Conservation (phyloP, 2,797 vertebrate genomes). For the Momotus momota region DNA sequence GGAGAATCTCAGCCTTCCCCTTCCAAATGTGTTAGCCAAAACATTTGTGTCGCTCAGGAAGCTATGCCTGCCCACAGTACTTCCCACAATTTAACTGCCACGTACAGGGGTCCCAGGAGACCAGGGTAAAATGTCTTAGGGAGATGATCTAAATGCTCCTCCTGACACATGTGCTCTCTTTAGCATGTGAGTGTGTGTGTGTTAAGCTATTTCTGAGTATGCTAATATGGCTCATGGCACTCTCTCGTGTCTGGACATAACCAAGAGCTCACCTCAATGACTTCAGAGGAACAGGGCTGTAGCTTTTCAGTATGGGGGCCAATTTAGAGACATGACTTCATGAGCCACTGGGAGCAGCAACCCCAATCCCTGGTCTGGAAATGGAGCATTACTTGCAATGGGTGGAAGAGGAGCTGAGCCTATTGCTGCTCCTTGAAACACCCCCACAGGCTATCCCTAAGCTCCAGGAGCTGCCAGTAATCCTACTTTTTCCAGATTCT, state of each 20-base stretch:
- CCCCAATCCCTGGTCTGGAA: not conserved
- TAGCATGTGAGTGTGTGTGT: not conserved
- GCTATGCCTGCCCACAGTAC: not conserved
- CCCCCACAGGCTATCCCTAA: not conserved
- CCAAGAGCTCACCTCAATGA: not conserved
- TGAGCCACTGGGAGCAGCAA: not conserved
- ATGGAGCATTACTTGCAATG: not conserved
- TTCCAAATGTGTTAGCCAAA: not conserved
- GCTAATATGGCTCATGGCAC: not conserved
- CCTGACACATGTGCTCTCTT: not conserved
- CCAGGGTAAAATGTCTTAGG: not conserved
- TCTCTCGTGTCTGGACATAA: not conserved
- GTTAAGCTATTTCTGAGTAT: not conserved
- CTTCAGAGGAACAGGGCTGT: not conserved
- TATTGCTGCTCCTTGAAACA: not conserved
- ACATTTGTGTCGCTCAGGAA: rapidly evolving
- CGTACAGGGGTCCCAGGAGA: not conserved
- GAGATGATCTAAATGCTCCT: not conserved
- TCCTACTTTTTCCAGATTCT: not conserved
- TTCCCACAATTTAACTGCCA: not conserved
- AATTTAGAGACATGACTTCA: not conserved
- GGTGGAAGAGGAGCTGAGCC: not conserved
- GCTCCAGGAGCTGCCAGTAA: not conserved
- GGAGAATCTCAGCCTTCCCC: not conserved
- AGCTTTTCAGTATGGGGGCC: not conserved